Percentiles rank a stretch among this genome's conserved stretches.
phyloP scores from a whole-genome alignment of 2,797 vertebrate species.

The Anableps anableps region DNA sequence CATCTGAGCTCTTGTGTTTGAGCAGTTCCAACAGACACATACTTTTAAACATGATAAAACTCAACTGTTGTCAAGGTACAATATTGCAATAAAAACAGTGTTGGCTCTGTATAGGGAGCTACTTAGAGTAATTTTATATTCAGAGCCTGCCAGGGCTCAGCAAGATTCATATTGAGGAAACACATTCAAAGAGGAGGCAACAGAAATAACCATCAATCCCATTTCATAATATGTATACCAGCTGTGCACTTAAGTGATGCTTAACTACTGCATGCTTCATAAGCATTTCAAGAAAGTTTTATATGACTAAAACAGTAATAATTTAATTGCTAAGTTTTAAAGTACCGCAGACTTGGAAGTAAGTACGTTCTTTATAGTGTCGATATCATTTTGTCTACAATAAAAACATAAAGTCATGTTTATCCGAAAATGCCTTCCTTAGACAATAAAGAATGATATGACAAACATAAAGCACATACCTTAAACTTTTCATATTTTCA shows the following conservation, averaged over 20 bases:
- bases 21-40: constrained; percentile 30
- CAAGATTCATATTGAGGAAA: constrained; percentile 4
- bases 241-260: background rate
- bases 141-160: constrained; percentile 1
- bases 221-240: background rate
- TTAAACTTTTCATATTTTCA: background rate
- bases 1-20: constrained; percentile 60
- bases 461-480: background rate
- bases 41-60: constrained; percentile 37
- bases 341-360: background rate
- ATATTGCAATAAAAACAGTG: constrained; percentile 5
- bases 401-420: background rate
- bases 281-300: background rate
- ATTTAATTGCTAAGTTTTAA: background rate
- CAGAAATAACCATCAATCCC: constrained; percentile 1
- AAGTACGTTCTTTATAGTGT: background rate
- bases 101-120: background rate
- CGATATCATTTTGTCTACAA: background rate
- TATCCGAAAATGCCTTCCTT: background rate
- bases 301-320: background rate
- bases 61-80: constrained; percentile 11
- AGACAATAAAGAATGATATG: background rate
- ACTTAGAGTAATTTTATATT: background rate
- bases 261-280: background rate
- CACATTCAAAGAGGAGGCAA: background rate